Conservation (phyloP, 1,140 invertebrate genomes). For the Cataglyphis hispanica region DNA sequence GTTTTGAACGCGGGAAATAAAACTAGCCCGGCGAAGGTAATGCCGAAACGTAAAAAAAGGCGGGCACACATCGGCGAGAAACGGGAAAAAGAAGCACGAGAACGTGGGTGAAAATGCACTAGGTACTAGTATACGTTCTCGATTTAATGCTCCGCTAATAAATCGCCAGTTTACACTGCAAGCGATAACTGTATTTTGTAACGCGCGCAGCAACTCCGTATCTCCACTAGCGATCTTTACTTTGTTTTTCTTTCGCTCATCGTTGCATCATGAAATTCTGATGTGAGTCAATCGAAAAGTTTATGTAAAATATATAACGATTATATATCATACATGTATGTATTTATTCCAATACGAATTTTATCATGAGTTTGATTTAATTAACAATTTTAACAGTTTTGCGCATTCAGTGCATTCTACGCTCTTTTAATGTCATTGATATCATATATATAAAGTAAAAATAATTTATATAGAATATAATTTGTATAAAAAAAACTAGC, state of each 20-base stretch:
- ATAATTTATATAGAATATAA: no score
- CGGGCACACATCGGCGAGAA: neutral
- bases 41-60: conserved; percentile 22
- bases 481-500: neutral
- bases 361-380: neutral
- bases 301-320: neutral
- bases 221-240: neutral
- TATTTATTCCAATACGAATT: neutral
- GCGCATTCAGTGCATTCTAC: neutral
- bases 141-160: conserved; percentile 55
- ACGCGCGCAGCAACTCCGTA: neutral
- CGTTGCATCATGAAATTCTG: neutral
- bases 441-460: neutral
- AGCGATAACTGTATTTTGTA: conserved; percentile 28
- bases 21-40: conserved; percentile 16
- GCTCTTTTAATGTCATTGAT: neutral
- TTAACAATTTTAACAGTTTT: neutral
- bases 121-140: conserved; percentile 31
- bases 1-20: conserved; percentile 50
- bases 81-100: neutral
- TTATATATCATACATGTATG: neutral
- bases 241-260: neutral
- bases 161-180: conserved; percentile 47
- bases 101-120: conserved; percentile 33
- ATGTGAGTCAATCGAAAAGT: neutral